Percentiles rank a stretch among this genome's conserved stretches.
Evolutionary conservation across 2,113 vertebrate species (phyloP).

Genomic region (Thryonomys swinderianus): DNA sequence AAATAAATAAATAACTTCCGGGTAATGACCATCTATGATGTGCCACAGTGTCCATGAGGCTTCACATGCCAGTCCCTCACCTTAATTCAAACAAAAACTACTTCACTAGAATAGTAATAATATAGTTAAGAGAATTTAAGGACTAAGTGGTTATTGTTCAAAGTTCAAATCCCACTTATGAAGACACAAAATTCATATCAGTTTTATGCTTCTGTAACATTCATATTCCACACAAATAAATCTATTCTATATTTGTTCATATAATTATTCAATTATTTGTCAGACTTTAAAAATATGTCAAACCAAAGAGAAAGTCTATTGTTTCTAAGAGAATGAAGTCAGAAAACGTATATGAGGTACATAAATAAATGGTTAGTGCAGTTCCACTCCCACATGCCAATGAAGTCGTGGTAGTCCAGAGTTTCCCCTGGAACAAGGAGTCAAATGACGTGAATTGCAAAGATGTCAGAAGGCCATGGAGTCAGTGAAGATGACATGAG

Average conservation of each 20-base stretch:
- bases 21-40: not conserved
- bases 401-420: not conserved
- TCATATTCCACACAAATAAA: not conserved
- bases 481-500: not conserved
- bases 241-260: not conserved
- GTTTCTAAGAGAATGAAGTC: not conserved
- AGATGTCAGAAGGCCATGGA: not conserved
- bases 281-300: not conserved
- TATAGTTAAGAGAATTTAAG: not conserved
- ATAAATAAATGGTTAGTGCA: not conserved
- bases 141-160: not conserved
- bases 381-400: not conserved
- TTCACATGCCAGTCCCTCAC: not conserved
- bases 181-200: not conserved
- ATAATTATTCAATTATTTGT: not conserved
- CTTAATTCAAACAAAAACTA: not conserved
- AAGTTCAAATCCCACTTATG: not conserved
- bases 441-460: not conserved
- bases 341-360: not conserved
- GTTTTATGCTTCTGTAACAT: not conserved
- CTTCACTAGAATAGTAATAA: not conserved
- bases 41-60: not conserved
- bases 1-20: not conserved
- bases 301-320: not conserved
- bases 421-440: not conserved